Percentiles rank a stretch among this genome's conserved stretches.
Evolutionary conservation across 2,113 vertebrate species (phyloP).

Genomic region (Labrus mixtus): DNA sequence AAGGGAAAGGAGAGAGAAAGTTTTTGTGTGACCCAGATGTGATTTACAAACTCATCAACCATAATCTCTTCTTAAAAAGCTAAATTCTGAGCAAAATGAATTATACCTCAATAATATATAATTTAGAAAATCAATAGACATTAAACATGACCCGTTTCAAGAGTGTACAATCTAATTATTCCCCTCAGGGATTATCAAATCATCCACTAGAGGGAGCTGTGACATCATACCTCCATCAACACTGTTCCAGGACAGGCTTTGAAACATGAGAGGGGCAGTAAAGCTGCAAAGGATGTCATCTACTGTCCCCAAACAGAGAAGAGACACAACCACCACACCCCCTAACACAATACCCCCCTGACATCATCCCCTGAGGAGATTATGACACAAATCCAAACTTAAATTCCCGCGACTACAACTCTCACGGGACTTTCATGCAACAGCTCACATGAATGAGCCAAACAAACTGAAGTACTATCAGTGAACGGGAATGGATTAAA

Average conservation of each 20-base stretch:
- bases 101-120: no score
- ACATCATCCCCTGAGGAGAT: neutral
- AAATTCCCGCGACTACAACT: neutral
- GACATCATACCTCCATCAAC: neutral
- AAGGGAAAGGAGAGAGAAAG: no score
- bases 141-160: no score
- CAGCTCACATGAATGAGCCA: neutral
- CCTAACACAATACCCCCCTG: neutral
- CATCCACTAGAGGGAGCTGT: conserved; percentile 50
- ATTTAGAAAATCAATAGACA: no score
- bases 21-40: no score
- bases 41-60: no score
- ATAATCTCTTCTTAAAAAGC: no score
- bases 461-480: neutral
- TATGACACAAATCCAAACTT: neutral
- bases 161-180: no score
- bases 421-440: neutral
- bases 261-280: neutral
- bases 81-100: no score
- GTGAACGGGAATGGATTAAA: neutral
- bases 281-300: neutral
- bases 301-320: neutral
- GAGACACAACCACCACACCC: neutral
- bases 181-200: no score
- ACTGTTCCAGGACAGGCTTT: neutral